Evolutionary conservation across 2,888 invertebrate genomes (phyloP).

Genomic region (Eugnorisma glareosa): DNA sequence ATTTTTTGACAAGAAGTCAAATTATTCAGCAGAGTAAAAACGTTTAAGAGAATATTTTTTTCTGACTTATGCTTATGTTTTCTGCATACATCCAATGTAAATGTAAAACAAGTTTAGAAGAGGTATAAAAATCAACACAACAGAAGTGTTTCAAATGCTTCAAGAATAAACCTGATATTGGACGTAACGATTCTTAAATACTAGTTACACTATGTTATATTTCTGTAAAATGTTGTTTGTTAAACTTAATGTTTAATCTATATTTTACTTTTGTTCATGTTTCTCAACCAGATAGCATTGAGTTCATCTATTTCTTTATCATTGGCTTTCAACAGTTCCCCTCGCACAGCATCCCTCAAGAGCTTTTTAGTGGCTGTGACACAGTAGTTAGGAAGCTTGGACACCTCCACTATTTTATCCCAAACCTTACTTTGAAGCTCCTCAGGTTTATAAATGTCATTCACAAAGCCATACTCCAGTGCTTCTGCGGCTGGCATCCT

Average conservation of each 20-base stretch:
- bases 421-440: conserved; percentile 91
- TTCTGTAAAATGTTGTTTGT: not conserved
- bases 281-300: conserved; percentile 91
- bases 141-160: not conserved
- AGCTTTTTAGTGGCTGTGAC: conserved; percentile 93
- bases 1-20: not conserved
- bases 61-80: not conserved
- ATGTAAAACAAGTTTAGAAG: conserved; percentile 15
- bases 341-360: conserved; percentile 90
- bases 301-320: conserved; percentile 93
- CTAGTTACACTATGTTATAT: conserved; percentile 1
- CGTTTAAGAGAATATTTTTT: not conserved
- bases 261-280: conserved; percentile 79
- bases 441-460: conserved; percentile 93
- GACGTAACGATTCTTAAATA: not conserved
- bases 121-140: conserved; percentile 2
- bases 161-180: not conserved
- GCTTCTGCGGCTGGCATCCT: conserved; percentile 96
- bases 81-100: not conserved
- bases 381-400: conserved; percentile 90
- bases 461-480: conserved; percentile 93
- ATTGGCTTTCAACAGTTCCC: conserved; percentile 92
- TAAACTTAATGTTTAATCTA: conserved; percentile 38
- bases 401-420: conserved; percentile 89
- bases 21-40: not conserved